These are phyloP conservation scores for Micoletzkya japonica DNA, from an alignment of 2,888 invertebrate species.

Conservation along the genomic window DNA sequence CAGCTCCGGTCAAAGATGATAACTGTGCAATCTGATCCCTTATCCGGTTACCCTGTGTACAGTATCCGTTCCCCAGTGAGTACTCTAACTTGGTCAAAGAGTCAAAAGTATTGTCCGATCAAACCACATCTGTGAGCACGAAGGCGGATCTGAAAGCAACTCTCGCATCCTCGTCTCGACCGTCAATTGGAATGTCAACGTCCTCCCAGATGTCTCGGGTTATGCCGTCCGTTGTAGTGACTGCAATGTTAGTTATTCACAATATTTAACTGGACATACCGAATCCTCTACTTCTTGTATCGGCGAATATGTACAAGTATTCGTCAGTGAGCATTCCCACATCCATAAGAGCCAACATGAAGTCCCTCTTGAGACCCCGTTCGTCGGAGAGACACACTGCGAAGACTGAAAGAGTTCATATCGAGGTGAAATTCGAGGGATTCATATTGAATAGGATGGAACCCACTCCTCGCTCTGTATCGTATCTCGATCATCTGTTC, in stretches of 20 bases:
- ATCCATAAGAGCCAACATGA: constrained; percentile 40
- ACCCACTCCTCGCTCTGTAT: constrained; percentile 14
- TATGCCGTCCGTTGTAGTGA: constrained; percentile 6
- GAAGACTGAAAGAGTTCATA: constrained; percentile 34
- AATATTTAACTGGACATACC: constrained; percentile 17
- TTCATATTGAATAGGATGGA: background rate
- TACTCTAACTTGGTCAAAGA: too few species aligned
- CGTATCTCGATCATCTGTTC: constrained; percentile 15
- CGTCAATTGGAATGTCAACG: background rate
- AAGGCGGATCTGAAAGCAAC: constrained; percentile 5
- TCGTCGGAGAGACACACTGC: constrained; percentile 37
- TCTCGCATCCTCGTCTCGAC: constrained; percentile 19
- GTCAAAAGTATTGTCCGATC: too few species aligned
- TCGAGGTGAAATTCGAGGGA: background rate
- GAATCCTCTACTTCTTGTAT: constrained; percentile 40
- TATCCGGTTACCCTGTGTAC: too few species aligned
- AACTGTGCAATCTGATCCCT: too few species aligned
- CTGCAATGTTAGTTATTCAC: background rate
- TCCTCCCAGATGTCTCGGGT: constrained; percentile 17
- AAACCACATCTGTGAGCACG: constrained; percentile 23
- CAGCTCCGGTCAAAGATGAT: background rate
- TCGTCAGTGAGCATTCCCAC: constrained; percentile 47
- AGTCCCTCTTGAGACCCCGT: constrained; percentile 18
- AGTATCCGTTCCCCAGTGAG: too few species aligned
- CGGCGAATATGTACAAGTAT: constrained; percentile 50